Evolutionary conservation across 2,888 invertebrate species (phyloP).

Genomic region (Polydrusus cervinus): DNA sequence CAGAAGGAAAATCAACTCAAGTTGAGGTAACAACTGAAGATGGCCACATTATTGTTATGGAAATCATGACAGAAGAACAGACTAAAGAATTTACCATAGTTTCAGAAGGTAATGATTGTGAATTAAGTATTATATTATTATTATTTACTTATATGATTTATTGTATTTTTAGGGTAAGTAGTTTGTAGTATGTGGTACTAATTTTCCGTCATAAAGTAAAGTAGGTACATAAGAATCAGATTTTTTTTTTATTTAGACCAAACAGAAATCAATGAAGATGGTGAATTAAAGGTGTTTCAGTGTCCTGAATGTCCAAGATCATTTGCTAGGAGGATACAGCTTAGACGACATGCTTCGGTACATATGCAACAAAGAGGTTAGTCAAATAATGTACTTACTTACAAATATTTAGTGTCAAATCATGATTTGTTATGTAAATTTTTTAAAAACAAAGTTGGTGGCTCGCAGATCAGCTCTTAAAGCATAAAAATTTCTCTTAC

Average conservation of each 20-base stretch:
- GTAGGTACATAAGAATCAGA: no score
- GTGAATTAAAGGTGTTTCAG: constrained; percentile 73
- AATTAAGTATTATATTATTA: no score
- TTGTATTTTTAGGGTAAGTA: no score
- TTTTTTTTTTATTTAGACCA: constrained; percentile 11
- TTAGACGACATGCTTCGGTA: constrained; percentile 77
- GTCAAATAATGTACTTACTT: constrained; percentile 11
- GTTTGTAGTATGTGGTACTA: no score
- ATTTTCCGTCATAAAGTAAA: no score
- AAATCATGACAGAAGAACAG: constrained; percentile 69
- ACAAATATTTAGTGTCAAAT: not conserved
- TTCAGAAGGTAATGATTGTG: constrained; percentile 31
- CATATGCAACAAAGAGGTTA: constrained; percentile 75
- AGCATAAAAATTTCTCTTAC: constrained; percentile 17
- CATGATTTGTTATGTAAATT: no score
- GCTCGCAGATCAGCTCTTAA: not conserved
- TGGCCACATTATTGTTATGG: constrained; percentile 72
- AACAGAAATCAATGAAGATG: constrained; percentile 66
- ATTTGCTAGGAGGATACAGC: constrained; percentile 76
- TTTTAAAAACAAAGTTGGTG: no score
- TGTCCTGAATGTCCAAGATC: constrained; percentile 79
- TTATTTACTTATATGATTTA: no score
- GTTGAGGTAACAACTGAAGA: constrained; percentile 72
- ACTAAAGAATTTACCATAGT: not conserved
- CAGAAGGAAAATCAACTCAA: constrained; percentile 68